These are phyloP conservation scores for Drosophila nr. medialis DNA, from an alignment of 2,888 invertebrate genomes.

Conservation along the genomic window DNA sequence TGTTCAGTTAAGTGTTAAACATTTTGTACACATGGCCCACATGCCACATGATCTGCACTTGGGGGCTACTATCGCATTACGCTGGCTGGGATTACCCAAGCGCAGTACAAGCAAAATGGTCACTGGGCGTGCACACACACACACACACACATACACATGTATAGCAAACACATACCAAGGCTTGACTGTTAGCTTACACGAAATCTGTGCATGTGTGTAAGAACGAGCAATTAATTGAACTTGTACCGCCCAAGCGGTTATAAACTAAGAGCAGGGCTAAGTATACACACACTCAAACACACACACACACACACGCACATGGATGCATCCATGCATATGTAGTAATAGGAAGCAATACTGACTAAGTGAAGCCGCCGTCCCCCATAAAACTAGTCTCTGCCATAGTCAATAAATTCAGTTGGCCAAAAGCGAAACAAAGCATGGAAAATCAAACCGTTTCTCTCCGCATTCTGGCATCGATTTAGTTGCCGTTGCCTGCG, in stretches of 20 bases:
- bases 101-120: conserved; percentile 41
- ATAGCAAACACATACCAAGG: neutral
- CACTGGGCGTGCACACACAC: conserved; percentile 27
- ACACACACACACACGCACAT: too few relatives aligned
- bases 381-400: conserved; percentile 5
- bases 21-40: conserved; percentile 38
- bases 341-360: conserved; percentile 2
- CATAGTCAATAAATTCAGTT: conserved; percentile 44
- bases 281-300: conserved; percentile 6
- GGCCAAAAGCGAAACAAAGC: conserved; percentile 29
- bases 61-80: conserved; percentile 30
- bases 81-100: conserved; percentile 28
- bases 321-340: neutral
- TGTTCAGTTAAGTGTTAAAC: conserved; percentile 67
- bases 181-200: conserved; percentile 39
- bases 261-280: conserved; percentile 32
- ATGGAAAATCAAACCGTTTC: neutral
- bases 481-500: conserved; percentile 21
- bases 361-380: neutral
- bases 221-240: conserved; percentile 70
- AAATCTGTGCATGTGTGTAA: conserved; percentile 13
- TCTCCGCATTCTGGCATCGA: conserved; percentile 7
- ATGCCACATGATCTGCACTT: conserved; percentile 10
- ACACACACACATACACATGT: conserved; percentile 7
- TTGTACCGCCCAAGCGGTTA: conserved; percentile 34